Percentiles rank a stretch among this genome's conserved stretches.
Evolutionary conservation across 64 coral and sea anemone genomes (phyloP).

Genomic region (Pocillopora verrucosa): DNA sequence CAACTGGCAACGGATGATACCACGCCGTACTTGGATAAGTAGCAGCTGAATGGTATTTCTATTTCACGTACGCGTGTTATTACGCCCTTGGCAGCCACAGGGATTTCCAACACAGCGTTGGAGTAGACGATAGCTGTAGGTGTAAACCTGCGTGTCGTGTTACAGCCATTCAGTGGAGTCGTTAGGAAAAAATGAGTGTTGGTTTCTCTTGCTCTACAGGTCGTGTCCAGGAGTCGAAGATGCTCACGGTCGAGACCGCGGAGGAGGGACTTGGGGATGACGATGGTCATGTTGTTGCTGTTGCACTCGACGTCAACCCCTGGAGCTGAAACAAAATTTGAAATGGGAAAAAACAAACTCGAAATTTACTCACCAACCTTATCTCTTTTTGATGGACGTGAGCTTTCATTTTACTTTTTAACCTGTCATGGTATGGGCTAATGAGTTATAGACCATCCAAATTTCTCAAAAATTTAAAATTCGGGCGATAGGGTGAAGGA

Average conservation of each 20-base stretch:
- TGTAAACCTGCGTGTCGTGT: neutral
- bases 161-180: neutral
- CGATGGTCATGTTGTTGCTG: neutral
- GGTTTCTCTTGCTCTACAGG: neutral
- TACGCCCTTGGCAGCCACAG: neutral
- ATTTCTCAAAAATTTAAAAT: too few species aligned
- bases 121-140: neutral
- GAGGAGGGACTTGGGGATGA: neutral
- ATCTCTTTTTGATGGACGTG: too few species aligned
- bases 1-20: neutral
- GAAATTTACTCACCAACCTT: neutral
- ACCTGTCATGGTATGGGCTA: too few species aligned
- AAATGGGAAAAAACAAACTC: neutral
- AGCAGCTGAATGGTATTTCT: neutral
- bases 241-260: neutral
- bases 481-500: too few species aligned
- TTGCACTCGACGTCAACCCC: neutral
- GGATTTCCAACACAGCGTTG: neutral
- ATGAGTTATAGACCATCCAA: too few species aligned
- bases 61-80: constrained; percentile 3
- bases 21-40: neutral
- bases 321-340: neutral
- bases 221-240: neutral
- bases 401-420: too few species aligned
- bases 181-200: neutral